Conservation (phyloP, 1,140 invertebrate species). For the Adelges cooleyi region DNA sequence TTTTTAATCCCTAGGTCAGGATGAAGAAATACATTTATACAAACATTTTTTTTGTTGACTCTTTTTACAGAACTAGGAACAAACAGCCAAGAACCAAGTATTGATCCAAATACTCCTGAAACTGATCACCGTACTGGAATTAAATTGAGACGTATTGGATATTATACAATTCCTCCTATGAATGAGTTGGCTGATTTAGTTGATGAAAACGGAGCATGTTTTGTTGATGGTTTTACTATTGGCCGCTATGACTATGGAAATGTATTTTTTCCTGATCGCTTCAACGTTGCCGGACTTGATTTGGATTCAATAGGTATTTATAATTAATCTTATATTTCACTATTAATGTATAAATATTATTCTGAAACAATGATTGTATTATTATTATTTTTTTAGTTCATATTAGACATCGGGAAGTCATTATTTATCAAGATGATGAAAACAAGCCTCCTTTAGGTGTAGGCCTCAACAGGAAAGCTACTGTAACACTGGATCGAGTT, state of each 20-base stretch:
- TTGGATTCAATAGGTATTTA: slow-evolving; percentile 30
- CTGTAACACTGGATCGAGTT: slow-evolving; percentile 85
- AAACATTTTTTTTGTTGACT: too few relatives aligned
- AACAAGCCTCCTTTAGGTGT: slow-evolving; percentile 64
- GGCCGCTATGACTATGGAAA: slow-evolving; percentile 85
- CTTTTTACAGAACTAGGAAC: too few relatives aligned
- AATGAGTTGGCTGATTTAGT: slow-evolving; percentile 55
- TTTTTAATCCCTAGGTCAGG: too few relatives aligned
- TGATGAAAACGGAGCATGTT: slow-evolving; percentile 61
- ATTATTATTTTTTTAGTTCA: slow-evolving; percentile 49
- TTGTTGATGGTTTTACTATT: slow-evolving; percentile 82
- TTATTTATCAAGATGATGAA: slow-evolving; percentile 46
- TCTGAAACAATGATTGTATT: too few relatives aligned
- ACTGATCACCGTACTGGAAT: slow-evolving; percentile 49
- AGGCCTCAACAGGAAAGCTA: slow-evolving; percentile 81
- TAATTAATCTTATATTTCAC: too few relatives aligned
- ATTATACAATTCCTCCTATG: slow-evolving; percentile 73
- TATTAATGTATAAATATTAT: too few relatives aligned
- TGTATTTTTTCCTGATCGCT: slow-evolving; percentile 74
- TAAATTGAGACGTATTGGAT: slow-evolving; percentile 56
- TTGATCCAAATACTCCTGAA: slow-evolving; percentile 35
- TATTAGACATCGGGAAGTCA: slow-evolving; percentile 63
- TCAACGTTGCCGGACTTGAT: slow-evolving; percentile 70
- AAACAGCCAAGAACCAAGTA: slow-evolving; percentile 7
- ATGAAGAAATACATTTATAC: too few relatives aligned